These are phyloP conservation scores for Bostrychus sinensis DNA, from an alignment of 2,113 vertebrate species.

Conservation along the genomic window DNA sequence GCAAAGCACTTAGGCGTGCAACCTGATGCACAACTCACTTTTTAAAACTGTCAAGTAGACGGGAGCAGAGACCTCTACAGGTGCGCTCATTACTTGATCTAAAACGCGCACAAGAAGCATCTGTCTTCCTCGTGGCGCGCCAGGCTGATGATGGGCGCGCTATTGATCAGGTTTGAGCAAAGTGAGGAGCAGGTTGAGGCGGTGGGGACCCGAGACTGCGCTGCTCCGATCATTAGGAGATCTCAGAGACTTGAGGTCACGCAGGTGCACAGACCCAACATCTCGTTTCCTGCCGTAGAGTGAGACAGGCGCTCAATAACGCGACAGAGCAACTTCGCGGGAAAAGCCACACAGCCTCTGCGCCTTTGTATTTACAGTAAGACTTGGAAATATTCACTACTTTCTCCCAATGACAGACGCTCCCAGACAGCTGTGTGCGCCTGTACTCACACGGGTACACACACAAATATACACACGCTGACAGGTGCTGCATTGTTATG, in stretches of 20 bases:
- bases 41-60: conserved; percentile 28
- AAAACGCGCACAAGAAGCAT: conserved; percentile 8
- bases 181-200: conserved; percentile 17
- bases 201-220: conserved; percentile 39
- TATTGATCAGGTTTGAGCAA: conserved; percentile 60
- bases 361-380: conserved; percentile 56
- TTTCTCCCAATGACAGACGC: conserved; percentile 53
- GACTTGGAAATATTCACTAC: conserved; percentile 49
- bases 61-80: conserved; percentile 45
- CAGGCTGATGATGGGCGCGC: conserved; percentile 30
- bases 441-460: conserved; percentile 55
- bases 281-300: conserved; percentile 66
- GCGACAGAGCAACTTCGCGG: conserved; percentile 38
- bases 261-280: conserved; percentile 52
- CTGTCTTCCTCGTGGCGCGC: conserved; percentile 4
- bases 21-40: conserved; percentile 25
- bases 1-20: conserved; percentile 30
- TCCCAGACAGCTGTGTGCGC: conserved; percentile 65
- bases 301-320: conserved; percentile 56
- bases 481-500: conserved; percentile 75
- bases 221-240: conserved; percentile 68
- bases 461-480: conserved; percentile 44
- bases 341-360: conserved; percentile 26
- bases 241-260: conserved; percentile 49
- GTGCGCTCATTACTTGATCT: conserved; percentile 50